Conservation (phyloP, 2,888 invertebrate species). For the Lamellibrachia satsuma region DNA sequence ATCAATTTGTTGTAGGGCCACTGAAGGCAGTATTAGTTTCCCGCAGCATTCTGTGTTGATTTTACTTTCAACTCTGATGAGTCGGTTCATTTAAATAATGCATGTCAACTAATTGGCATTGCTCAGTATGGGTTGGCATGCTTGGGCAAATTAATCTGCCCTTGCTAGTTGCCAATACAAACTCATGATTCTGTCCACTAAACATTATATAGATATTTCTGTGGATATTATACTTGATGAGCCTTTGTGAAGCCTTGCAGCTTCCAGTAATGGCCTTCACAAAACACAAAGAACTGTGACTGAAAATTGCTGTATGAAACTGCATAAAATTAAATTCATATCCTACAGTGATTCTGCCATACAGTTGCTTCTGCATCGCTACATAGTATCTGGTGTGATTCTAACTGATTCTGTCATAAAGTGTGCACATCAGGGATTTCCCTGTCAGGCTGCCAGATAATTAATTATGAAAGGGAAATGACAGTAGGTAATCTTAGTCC, state of each 20-base stretch:
- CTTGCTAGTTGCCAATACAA: neutral
- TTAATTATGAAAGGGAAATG: neutral
- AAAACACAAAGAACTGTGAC: neutral
- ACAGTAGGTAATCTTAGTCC: neutral
- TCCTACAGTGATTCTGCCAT: no score
- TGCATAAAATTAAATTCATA: no score
- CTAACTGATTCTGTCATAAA: neutral
- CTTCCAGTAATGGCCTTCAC: neutral
- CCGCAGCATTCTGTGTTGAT: neutral
- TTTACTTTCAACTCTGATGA: neutral
- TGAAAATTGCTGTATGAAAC: neutral
- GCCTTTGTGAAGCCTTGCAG: no score
- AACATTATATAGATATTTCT: neutral
- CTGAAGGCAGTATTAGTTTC: neutral
- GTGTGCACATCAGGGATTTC: neutral
- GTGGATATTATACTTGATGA: no score
- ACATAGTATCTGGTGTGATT: neutral
- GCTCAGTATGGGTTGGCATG: neutral
- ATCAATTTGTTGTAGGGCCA: neutral
- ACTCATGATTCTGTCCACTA: neutral
- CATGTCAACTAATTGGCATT: constrained; percentile 5
- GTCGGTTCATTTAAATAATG: constrained; percentile 1
- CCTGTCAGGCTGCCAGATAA: neutral
- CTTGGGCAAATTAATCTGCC: neutral
- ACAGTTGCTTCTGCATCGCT: neutral